Conservation (phyloP, 2,888 invertebrate genomes). For the Notodonta dromedarius region DNA sequence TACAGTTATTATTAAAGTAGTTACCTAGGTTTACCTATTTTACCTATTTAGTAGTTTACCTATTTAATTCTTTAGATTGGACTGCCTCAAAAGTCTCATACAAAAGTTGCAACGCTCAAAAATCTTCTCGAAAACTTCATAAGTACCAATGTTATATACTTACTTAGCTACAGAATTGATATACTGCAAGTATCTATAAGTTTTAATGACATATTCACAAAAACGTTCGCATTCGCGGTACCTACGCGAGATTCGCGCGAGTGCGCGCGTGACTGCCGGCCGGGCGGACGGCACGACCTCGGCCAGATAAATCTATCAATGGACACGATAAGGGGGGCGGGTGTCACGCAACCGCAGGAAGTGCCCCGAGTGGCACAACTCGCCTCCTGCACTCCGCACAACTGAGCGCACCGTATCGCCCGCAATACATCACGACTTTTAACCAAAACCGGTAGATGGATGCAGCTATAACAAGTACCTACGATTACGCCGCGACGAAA, state of each 20-base stretch:
- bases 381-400: constrained; percentile 64
- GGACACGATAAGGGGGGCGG: constrained; percentile 77
- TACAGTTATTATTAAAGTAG: no score
- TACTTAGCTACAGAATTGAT: background rate
- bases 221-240: constrained; percentile 1
- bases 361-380: constrained; percentile 51
- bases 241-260: constrained; percentile 19
- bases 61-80: no score
- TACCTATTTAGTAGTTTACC: no score
- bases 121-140: no score
- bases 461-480: constrained; percentile 14
- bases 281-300: constrained; percentile 68
- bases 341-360: constrained; percentile 75
- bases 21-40: no score
- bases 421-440: constrained; percentile 43
- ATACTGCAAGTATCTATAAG: background rate
- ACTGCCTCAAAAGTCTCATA: no score
- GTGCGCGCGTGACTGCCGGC: constrained; percentile 49
- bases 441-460: constrained; percentile 26
- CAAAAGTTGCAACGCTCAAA: no score
- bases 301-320: constrained; percentile 82
- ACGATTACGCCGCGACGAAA: background rate
- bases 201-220: background rate
- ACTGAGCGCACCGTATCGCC: constrained; percentile 49
- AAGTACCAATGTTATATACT: no score